These are phyloP conservation scores for Albula goreensis DNA, from an alignment of 2,113 vertebrate species.

Conservation along the genomic window DNA sequence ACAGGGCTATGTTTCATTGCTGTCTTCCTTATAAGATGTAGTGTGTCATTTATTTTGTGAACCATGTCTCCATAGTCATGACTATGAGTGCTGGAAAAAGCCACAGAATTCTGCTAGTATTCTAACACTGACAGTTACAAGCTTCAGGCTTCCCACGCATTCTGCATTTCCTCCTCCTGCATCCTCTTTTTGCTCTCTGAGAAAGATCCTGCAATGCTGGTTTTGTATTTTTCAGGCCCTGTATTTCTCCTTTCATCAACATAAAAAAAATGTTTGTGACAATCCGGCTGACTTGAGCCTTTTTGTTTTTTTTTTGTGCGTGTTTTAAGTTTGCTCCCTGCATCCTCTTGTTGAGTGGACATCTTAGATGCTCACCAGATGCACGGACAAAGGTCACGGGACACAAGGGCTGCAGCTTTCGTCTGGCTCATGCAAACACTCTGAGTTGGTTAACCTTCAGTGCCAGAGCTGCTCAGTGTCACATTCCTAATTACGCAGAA, in stretches of 20 bases:
- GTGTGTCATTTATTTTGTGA: not conserved
- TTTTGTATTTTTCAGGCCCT: too few species aligned
- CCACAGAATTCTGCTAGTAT: not conserved
- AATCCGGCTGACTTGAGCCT: not conserved
- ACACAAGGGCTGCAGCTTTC: not conserved
- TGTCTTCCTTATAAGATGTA: not conserved
- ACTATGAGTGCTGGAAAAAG: not conserved
- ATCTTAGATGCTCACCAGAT: conserved; percentile 12
- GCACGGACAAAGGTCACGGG: not conserved
- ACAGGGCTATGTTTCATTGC: not conserved
- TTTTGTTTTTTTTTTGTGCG: not conserved
- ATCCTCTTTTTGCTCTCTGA: not conserved
- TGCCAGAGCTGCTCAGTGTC: not conserved
- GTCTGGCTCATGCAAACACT: conserved; percentile 2
- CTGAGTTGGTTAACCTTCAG: conserved; percentile 7
- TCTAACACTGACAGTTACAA: not conserved
- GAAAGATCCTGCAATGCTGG: not conserved
- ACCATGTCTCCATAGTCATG: not conserved
- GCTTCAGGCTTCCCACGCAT: not conserved
- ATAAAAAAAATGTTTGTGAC: not conserved
- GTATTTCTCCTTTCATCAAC: too few species aligned
- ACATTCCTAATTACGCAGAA: not conserved
- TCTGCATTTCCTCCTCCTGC: not conserved
- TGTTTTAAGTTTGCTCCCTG: not conserved
- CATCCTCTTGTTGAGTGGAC: not conserved